Evolutionary conservation across 2,797 vertebrate genomes (phyloP).

Genomic region (Nothura maculosa): DNA sequence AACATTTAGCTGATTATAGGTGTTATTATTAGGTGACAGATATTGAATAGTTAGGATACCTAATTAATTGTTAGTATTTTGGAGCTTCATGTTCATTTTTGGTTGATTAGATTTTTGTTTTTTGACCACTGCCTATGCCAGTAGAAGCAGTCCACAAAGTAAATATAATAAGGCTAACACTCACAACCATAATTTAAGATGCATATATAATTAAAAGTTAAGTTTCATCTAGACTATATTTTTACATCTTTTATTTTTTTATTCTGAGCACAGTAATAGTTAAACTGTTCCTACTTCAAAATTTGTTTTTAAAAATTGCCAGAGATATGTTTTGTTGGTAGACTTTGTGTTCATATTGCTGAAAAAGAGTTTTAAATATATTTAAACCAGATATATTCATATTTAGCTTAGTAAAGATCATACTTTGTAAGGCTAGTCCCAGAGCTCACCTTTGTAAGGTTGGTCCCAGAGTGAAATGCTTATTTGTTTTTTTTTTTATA

Average conservation of each 20-base stretch:
- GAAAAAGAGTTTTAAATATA: background rate
- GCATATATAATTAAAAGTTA: too few relatives aligned
- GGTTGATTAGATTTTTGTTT: background rate
- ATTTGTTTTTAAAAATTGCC: background rate
- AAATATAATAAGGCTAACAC: background rate
- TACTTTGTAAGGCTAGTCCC: background rate
- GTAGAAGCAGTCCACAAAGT: background rate
- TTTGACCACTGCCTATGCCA: background rate
- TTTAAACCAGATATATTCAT: background rate
- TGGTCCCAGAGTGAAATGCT: background rate
- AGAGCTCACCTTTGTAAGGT: background rate
- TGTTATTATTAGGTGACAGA: background rate
- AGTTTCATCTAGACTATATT: background rate
- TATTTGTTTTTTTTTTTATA: constrained; percentile 39
- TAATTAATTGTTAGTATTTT: background rate
- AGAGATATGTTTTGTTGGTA: background rate
- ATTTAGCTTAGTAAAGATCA: background rate
- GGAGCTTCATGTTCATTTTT: background rate
- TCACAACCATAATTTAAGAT: background rate
- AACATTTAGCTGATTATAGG: background rate
- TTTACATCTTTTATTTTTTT: background rate
- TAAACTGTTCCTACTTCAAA: background rate
- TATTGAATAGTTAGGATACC: background rate
- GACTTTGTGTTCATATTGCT: background rate
- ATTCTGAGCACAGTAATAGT: background rate